A percentile compares a stretch with the other conserved stretches of the same genome.
Evolutionary conservation across 2,797 vertebrate genomes (phyloP).

Genomic region (Chelonia mydas): DNA sequence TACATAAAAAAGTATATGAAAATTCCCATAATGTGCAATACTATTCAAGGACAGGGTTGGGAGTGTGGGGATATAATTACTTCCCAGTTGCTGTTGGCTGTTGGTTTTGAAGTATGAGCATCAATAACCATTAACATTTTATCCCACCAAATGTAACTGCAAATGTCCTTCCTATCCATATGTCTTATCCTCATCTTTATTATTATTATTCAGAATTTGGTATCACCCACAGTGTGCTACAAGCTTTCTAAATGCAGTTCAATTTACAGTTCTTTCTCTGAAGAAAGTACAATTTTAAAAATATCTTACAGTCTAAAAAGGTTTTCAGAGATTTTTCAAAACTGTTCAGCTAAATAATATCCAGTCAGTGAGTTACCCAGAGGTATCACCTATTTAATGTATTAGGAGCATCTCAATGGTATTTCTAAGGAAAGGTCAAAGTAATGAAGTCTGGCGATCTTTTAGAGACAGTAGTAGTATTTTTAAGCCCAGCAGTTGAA

Average conservation of each 20-base stretch:
- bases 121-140: not conserved
- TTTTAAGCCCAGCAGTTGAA: not conserved
- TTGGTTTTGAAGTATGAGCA: not conserved
- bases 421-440: not conserved
- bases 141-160: not conserved
- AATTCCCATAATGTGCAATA: not conserved
- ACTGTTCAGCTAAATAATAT: not conserved
- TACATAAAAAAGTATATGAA: constrained; percentile 19
- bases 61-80: not conserved
- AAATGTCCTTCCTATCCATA: not conserved
- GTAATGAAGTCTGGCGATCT: not conserved
- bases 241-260: not conserved
- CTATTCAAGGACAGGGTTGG: not conserved
- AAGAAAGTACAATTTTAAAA: not conserved
- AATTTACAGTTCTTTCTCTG: not conserved
- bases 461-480: not conserved
- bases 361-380: not conserved
- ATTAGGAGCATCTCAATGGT: not conserved
- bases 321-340: fast-evolving
- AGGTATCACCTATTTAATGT: not conserved
- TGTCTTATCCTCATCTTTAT: not conserved
- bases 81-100: not conserved
- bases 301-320: not conserved
- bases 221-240: not conserved
- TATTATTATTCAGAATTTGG: not conserved